Evolutionary conservation across 2,113 vertebrate species (phyloP).

Genomic region (Alouatta palliata): DNA sequence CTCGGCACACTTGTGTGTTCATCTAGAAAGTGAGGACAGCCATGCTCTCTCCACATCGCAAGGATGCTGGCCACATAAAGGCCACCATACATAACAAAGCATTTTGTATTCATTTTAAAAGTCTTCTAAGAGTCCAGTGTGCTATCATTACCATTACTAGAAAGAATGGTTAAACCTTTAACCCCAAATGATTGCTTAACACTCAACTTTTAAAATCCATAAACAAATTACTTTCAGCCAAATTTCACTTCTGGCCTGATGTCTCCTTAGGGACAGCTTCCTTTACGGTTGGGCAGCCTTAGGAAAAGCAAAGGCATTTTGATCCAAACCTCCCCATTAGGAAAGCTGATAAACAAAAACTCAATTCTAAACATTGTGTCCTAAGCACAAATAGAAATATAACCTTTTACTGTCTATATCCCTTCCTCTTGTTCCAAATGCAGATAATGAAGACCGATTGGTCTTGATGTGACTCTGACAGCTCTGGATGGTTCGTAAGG

Average conservation of each 20-base stretch:
- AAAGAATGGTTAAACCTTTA: constrained; percentile 8
- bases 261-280: neutral
- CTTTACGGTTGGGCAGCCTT: neutral
- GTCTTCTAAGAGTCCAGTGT: neutral
- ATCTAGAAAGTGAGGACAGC: neutral
- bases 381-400: neutral
- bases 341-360: constrained; percentile 2
- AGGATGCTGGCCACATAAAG: neutral
- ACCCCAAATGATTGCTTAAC: neutral
- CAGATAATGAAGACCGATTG: neutral
- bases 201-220: neutral
- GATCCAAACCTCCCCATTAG: neutral
- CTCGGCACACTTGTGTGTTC: neutral
- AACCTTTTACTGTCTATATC: neutral
- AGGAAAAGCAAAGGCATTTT: neutral
- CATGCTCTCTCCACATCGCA: neutral
- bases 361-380: neutral
- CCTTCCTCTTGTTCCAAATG: constrained; percentile 23
- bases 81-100: neutral
- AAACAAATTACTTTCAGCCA: neutral
- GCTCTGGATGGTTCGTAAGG: neutral
- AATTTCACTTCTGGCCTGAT: neutral
- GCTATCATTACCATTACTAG: neutral
- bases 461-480: neutral
- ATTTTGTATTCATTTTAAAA: neutral